These are phyloP conservation scores for Artemisiospiza belli DNA, from an alignment of 2,113 vertebrate species.

Conservation along the genomic window DNA sequence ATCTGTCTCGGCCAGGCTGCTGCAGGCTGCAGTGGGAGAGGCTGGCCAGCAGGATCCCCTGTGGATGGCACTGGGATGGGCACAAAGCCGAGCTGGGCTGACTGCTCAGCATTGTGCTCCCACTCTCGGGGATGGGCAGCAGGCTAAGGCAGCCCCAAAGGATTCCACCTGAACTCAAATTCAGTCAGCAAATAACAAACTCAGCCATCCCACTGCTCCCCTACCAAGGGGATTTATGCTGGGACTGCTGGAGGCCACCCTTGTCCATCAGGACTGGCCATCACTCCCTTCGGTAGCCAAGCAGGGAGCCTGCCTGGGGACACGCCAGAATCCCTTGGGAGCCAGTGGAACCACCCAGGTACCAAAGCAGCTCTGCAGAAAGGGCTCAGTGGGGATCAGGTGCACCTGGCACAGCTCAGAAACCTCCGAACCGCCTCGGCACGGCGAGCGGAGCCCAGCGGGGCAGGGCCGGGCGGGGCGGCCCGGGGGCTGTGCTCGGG, in stretches of 20 bases:
- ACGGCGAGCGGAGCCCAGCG: too few relatives aligned
- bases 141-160: too few relatives aligned
- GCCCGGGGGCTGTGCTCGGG: neutral
- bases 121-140: neutral
- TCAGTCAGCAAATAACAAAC: neutral
- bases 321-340: neutral
- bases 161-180: neutral
- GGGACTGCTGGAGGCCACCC: rapidly evolving
- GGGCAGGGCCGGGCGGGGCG: neutral
- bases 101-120: neutral
- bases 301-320: neutral
- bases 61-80: rapidly evolving
- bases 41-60: neutral
- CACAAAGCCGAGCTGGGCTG: rapidly evolving
- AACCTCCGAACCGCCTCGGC: neutral
- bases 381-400: neutral
- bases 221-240: rapidly evolving
- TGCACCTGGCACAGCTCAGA: neutral
- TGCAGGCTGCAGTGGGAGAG: neutral
- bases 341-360: neutral
- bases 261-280: neutral
- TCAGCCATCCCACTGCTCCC: neutral
- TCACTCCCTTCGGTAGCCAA: neutral
- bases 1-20: neutral
- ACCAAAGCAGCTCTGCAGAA: neutral